Evolutionary conservation across 2,113 vertebrate genomes (phyloP), one percentile per base, ranked within the genome.

Genomic region (Sinocyclocheilus anophthalmus): DNA sequence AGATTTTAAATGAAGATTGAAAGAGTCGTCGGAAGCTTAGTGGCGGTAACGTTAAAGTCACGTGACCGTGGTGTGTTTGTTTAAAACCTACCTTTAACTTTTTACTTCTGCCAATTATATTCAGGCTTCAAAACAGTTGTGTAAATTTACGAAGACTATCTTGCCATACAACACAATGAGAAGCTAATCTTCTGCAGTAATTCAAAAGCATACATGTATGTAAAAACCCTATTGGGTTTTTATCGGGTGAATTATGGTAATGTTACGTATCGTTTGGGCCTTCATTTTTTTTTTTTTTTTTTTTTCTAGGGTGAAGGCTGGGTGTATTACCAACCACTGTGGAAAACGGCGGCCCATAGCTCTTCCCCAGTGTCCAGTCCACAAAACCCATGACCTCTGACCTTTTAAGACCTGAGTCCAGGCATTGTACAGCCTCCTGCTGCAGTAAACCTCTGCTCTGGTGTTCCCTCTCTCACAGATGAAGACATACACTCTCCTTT

Each of bases 241-340:
- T 39, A 37, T 39, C 18, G 69, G 37, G 18, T 3, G 9, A 72
- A 57, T 57, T 55, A 55, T 55, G 16, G 53, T 55, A 55, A 55
- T 18, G 53, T 1, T 55, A 55, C 53, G 18, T 55, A 16, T 55
- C 5, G 53, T 55, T 55, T 55, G 53, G 53, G 53, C 53, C 53
- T 14, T 7, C 55, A 9, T 67, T 24, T 70, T 22, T 39, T 11
- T 59, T 61, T 12, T 61, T 16, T 76, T 33, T 67, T 1, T 81
- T 18, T n/a, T 75, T 67, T 42, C 3, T 88, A 99, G 98, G 98
- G 97, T 67, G 98, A 99, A 77, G 96, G 96, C 90, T 99, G 98
- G 98, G 87, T 96, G 87, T 99, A 98, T 93, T 93, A 97, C 90
- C 97, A 97, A 90, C 96, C 97, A 4, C 96, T 99, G 61, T 99